A percentile compares a stretch with the other conserved stretches of the same genome.
phyloP scores from a whole-genome alignment of 2,888 invertebrate species.

The Rotaria sp. region DNA sequence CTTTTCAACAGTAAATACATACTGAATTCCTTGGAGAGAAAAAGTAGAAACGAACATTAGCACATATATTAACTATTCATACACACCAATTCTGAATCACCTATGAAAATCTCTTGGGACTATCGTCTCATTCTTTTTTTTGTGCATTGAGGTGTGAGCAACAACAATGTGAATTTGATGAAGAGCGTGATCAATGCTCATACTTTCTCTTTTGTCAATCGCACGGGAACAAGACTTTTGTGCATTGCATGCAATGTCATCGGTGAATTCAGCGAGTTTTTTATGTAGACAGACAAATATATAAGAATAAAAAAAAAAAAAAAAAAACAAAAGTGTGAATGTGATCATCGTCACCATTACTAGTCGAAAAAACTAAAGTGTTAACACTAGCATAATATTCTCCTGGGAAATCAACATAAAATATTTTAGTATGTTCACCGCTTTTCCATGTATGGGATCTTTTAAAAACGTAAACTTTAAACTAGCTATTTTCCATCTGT shows the following conservation, averaged over 20 bases:
- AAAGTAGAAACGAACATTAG: not conserved
- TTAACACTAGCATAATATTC: not conserved
- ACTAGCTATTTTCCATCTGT: not conserved
- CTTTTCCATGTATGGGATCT: not conserved
- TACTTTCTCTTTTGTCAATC: slow-evolving; percentile 12
- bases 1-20: not conserved
- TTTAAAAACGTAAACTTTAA: not conserved
- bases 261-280: not conserved
- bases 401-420: not conserved
- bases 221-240: not conserved
- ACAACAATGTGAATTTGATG: slow-evolving; percentile 31
- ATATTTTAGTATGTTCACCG: not conserved
- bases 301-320: not conserved
- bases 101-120: not conserved
- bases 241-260: slow-evolving; percentile 14
- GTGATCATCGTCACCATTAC: slow-evolving; percentile 20
- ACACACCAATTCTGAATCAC: not conserved
- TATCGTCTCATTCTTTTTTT: not conserved
- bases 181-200: slow-evolving; percentile 2
- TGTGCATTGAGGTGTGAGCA: slow-evolving; percentile 22
- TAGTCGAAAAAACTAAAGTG: not conserved
- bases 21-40: not conserved
- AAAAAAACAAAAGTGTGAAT: slow-evolving; percentile 19
- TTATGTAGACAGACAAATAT: not conserved
- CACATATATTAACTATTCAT: not conserved